Conservation (phyloP, 2,888 invertebrate species). For the Chymomyza fuscimana region DNA sequence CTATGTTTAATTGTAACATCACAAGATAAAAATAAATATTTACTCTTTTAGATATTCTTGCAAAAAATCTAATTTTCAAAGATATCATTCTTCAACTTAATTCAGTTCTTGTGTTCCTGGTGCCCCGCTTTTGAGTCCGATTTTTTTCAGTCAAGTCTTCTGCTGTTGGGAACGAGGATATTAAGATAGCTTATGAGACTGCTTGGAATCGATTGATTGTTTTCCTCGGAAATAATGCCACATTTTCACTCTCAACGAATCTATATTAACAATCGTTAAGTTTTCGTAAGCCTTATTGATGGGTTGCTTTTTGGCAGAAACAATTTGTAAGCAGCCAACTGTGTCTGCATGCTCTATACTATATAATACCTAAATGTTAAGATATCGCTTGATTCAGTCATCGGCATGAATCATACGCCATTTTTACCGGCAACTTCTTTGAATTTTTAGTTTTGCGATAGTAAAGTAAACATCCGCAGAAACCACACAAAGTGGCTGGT, state of each 20-base stretch:
- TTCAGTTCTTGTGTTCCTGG: no score
- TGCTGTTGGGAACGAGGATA: no score
- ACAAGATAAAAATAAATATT: no score
- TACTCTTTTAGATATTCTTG: no score
- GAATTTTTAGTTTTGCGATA: conserved; percentile 6
- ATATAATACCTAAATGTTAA: neutral
- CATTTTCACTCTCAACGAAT: neutral
- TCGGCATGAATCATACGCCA: conserved; percentile 40
- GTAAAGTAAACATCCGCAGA: conserved; percentile 12
- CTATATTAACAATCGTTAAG: neutral
- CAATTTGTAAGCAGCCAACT: neutral
- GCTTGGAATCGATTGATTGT: no score
- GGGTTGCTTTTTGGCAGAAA: neutral
- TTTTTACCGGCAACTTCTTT: conserved; percentile 4
- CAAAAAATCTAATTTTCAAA: no score
- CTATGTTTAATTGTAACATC: no score
- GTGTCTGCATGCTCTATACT: neutral
- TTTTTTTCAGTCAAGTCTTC: no score
- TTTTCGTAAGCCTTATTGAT: neutral
- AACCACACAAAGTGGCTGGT: neutral
- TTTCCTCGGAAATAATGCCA: no score
- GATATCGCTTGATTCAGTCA: neutral
- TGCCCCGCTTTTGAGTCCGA: no score
- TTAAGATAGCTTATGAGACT: no score
- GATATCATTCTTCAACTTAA: no score